Evolutionary conservation across 2,888 invertebrate species (phyloP), one percentile per base, ranked within the genome.

Genomic region (Macrosiphum euphorbiae): DNA sequence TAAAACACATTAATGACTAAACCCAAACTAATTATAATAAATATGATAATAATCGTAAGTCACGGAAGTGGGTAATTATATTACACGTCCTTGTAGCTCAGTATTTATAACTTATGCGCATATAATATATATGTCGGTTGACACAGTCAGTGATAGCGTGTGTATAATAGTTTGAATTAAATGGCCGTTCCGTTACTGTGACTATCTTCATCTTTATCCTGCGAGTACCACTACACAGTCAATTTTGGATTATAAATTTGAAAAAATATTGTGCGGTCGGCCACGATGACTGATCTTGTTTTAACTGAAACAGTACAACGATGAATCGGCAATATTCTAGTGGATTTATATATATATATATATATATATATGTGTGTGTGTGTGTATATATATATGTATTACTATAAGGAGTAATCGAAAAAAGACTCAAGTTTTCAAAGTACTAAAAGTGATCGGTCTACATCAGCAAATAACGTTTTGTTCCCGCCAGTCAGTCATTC

Each of bases 391-490:
- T 90, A 78, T 7, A 24, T 41, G 35, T 24, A 78, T 35, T 78
- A 35, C 20, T 78, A 52, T 58, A 58, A 58, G 58, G 26, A 58
- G 8, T 58, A 61, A 89, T 61, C 61, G 89, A 20, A 89, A 61
- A 47, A 47, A 58, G n/a, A 47, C 61, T 89, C 89, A 61, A 24
- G 58, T 28, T 44, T 89, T 61, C 16, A 89, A 61, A 89, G 61
- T 44, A 61, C 28, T 16, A 61, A 89, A 44, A 89, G 61, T 89
- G 89, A 89, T 89, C 89, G 89, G 16, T 61, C 61, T 61, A 47
- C 89, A 61, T 89, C 89, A 89, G 89, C 47, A 44, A 44, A 89
- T 88, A 88, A 55, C 88, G 55, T 88, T 61, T 89, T 61, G 89
- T 89, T 89, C n/a, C 89, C 58, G 61, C 44, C 28, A 58, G 28